phyloP scores from a whole-genome alignment of 2,888 invertebrate species.

The Trichopria drosophilae region DNA sequence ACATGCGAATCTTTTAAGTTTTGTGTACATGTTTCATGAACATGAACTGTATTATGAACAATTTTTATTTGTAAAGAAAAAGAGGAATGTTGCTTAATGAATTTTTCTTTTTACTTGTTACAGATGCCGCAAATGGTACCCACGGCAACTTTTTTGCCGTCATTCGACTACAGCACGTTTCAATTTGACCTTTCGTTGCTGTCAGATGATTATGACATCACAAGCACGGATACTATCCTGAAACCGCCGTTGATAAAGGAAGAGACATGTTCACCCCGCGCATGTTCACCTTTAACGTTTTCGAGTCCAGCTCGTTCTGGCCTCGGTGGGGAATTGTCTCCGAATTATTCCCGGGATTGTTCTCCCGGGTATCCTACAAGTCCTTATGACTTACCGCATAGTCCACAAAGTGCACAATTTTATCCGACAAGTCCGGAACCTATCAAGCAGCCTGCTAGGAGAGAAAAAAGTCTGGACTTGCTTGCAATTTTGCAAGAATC shows the following conservation, averaged over 20 bases:
- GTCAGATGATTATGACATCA: constrained; percentile 60
- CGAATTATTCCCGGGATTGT: constrained; percentile 53
- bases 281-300: constrained; percentile 50
- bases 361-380: constrained; percentile 56
- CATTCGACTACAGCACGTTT: constrained; percentile 70
- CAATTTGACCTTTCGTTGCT: constrained; percentile 75
- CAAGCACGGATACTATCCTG: constrained; percentile 53
- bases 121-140: constrained; percentile 87
- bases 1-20: too few species aligned
- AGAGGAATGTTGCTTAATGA: background rate
- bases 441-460: constrained; percentile 50
- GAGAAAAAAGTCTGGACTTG: constrained; percentile 55
- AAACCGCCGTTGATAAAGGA: constrained; percentile 61
- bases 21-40: too few species aligned
- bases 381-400: constrained; percentile 55
- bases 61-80: background rate
- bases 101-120: constrained; percentile 45
- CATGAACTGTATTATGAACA: too few species aligned
- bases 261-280: constrained; percentile 59
- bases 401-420: constrained; percentile 55
- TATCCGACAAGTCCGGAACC: constrained; percentile 54
- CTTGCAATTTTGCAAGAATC: constrained; percentile 55
- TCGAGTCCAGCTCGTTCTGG: constrained; percentile 52
- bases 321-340: constrained; percentile 46
- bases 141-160: constrained; percentile 71